A percentile compares a stretch with the other conserved stretches of the same genome.
These are phyloP conservation scores for Astropecten irregularis DNA, from an alignment of 53 echinoderm and acorn worm genomes.

Conservation along the genomic window DNA sequence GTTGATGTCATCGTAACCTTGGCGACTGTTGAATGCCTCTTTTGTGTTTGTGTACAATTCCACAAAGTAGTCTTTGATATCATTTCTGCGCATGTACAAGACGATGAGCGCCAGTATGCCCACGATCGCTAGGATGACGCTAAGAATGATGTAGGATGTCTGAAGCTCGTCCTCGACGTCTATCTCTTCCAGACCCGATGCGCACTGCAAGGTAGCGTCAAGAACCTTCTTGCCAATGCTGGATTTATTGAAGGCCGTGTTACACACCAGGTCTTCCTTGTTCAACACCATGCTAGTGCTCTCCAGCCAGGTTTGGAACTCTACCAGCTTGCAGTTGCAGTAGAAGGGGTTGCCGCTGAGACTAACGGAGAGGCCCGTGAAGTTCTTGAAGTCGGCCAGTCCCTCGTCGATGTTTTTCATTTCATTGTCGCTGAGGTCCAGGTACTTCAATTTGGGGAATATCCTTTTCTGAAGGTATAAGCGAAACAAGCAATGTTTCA, in stretches of 20 bases:
- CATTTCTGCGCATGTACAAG: conserved; percentile 82
- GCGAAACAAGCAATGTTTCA: not conserved
- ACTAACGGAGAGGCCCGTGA: conserved; percentile 54
- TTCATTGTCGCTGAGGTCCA: conserved; percentile 77
- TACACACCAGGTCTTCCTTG: conserved; percentile 46
- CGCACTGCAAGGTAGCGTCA: conserved; percentile 5
- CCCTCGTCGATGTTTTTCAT: conserved; percentile 39
- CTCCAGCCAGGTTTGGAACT: conserved; percentile 73
- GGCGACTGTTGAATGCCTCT: conserved; percentile 78
- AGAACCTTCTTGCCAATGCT: conserved; percentile 32
- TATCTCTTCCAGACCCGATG: not conserved
- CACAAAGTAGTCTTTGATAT: conserved; percentile 67
- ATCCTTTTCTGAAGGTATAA: conserved; percentile 9
- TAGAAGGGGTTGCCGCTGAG: conserved; percentile 71
- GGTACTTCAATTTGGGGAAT: conserved; percentile 56
- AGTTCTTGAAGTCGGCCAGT: conserved; percentile 27
- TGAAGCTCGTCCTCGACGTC: conserved; percentile 35
- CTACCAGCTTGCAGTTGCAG: conserved; percentile 67
- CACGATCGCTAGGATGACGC: conserved; percentile 77
- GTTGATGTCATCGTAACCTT: conserved; percentile 80
- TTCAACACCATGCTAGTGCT: conserved; percentile 57
- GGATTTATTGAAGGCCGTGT: not conserved
- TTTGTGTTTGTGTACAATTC: conserved; percentile 75
- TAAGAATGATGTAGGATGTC: conserved; percentile 71
- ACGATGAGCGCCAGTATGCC: conserved; percentile 74